Conservation (phyloP, 2,113 vertebrate species). For the Caranx ignobilis region DNA sequence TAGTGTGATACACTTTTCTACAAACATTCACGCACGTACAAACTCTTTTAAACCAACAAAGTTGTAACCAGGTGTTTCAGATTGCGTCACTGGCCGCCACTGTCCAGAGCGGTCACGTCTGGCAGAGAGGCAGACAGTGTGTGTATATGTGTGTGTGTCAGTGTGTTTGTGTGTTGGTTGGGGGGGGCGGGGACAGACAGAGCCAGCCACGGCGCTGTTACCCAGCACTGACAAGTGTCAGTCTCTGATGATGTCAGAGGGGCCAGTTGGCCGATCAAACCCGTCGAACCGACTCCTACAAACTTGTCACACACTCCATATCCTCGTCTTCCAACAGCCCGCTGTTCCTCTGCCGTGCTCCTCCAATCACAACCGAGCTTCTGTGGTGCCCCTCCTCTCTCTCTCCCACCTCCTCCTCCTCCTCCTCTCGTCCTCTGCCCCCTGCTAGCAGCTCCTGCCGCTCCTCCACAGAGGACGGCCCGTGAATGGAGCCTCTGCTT, state of each 20-base stretch:
- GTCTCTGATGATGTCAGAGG: slow-evolving; percentile 72
- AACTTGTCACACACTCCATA: slow-evolving; percentile 94
- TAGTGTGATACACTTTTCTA: slow-evolving; percentile 72
- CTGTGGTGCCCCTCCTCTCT: slow-evolving; percentile 67
- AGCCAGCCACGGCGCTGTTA: slow-evolving; percentile 65
- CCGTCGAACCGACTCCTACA: slow-evolving; percentile 87
- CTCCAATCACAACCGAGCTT: slow-evolving; percentile 55
- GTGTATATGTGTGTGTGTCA: slow-evolving; percentile 61
- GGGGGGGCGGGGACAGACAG: slow-evolving; percentile 70
- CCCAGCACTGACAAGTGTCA: slow-evolving; percentile 67
- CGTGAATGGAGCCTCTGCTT: slow-evolving; percentile 80
- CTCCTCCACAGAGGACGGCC: slow-evolving; percentile 84
- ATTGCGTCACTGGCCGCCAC: slow-evolving; percentile 80
- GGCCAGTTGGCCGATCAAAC: slow-evolving; percentile 49
- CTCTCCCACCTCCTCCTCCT: slow-evolving; percentile 70
- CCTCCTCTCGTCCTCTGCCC: slow-evolving; percentile 62
- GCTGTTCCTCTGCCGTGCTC: slow-evolving; percentile 84
- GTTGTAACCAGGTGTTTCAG: slow-evolving; percentile 71
- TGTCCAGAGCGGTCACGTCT: slow-evolving; percentile 69
- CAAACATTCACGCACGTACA: slow-evolving; percentile 84
- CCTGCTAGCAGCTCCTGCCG: slow-evolving; percentile 83
- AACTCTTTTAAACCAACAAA: slow-evolving; percentile 73
- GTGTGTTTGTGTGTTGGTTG: slow-evolving; percentile 47
- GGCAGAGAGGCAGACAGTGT: slow-evolving; percentile 83
- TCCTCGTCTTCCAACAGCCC: slow-evolving; percentile 91